Percentiles rank a stretch among this genome's conserved stretches.
These are phyloP conservation scores for Mya arenaria DNA, from an alignment of 1,140 invertebrate species.

Conservation along the genomic window DNA sequence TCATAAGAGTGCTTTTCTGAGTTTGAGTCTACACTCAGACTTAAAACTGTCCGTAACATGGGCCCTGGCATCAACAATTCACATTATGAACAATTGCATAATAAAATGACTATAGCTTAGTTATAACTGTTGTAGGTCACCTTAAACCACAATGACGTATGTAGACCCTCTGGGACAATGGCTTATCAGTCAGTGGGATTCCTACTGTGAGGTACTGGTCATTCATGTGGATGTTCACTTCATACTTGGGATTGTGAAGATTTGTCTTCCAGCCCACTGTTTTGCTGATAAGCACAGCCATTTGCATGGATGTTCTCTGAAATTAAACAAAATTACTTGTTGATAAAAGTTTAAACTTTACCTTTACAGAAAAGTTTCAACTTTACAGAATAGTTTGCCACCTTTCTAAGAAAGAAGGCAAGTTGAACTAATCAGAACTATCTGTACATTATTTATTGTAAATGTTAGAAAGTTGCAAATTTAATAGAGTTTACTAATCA, in stretches of 20 bases:
- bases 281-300: conserved; percentile 43
- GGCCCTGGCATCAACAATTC: too few species aligned
- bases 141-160: conserved; percentile 62
- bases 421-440: background rate
- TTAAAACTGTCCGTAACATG: too few species aligned
- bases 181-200: conserved; percentile 61
- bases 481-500: background rate
- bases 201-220: conserved; percentile 64
- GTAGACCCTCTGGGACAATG: conserved; percentile 64
- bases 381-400: background rate
- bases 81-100: too few species aligned
- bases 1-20: too few species aligned
- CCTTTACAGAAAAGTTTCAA: background rate
- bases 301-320: conserved; percentile 32
- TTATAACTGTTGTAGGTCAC: too few species aligned
- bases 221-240: conserved; percentile 62
- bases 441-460: background rate
- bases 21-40: too few species aligned
- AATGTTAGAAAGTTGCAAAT: background rate
- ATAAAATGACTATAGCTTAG: too few species aligned
- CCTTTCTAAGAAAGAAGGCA: background rate
- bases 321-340: background rate
- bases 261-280: conserved; percentile 54
- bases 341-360: background rate
- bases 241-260: conserved; percentile 49